Conservation (phyloP, 2,113 vertebrate genomes). For the Gambusia holbrooki region DNA sequence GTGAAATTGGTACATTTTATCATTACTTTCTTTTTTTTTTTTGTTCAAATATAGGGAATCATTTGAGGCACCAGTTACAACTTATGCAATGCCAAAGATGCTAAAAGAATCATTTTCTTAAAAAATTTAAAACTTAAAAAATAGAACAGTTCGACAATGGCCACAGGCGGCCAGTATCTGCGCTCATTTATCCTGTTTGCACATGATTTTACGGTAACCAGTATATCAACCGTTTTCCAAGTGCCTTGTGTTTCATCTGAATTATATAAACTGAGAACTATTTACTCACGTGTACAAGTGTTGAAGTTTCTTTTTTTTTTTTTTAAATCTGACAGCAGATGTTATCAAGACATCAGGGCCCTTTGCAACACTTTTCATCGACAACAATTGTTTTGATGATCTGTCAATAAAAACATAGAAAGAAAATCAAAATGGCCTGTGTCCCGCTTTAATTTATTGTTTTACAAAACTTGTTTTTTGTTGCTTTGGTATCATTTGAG, state of each 20-base stretch:
- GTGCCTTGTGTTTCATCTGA: slow-evolving; percentile 88
- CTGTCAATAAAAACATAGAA: slow-evolving; percentile 64
- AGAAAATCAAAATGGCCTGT: not conserved
- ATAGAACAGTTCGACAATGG: slow-evolving; percentile 63
- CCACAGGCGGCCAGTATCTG: slow-evolving; percentile 52
- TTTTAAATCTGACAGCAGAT: slow-evolving; percentile 54
- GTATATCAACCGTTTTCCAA: slow-evolving; percentile 60
- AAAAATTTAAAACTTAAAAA: not conserved
- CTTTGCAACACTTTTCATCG: slow-evolving; percentile 36
- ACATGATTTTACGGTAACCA: slow-evolving; percentile 62
- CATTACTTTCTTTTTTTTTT: not conserved
- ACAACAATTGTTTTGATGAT: slow-evolving; percentile 31
- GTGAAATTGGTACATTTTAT: not conserved
- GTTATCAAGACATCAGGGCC: slow-evolving; percentile 61
- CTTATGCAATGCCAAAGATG: not conserved
- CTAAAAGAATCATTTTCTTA: not conserved
- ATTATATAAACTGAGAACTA: slow-evolving; percentile 74
- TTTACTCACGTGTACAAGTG: slow-evolving; percentile 49
- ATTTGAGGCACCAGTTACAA: not conserved
- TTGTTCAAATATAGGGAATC: not conserved
- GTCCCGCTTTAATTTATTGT: not conserved
- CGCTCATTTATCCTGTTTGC: slow-evolving; percentile 62
- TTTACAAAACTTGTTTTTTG: not conserved
- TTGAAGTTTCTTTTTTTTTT: slow-evolving; percentile 53
- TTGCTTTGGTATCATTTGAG: not conserved